Evolutionary conservation across 2,113 vertebrate genomes (phyloP), one percentile per base, ranked within the genome.

Genomic region (Lipotes vexillifer): DNA sequence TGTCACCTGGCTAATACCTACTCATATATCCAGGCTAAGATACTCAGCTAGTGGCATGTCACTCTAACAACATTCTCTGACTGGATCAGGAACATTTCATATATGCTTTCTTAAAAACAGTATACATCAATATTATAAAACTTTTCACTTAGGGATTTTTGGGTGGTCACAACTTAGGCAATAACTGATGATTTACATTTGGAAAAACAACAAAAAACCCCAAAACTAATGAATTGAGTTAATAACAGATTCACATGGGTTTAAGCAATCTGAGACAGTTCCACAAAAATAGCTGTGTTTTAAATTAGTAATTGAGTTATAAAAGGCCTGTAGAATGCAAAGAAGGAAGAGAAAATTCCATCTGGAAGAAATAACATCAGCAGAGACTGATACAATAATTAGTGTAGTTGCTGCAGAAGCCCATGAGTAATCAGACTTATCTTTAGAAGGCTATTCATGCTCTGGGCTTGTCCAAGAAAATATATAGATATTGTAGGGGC

Each of bases 251-350:
- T 87, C 27, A 31, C 1, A 14, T 44, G 63, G 31, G 33, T 15
- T 86, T 93, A 59, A 92, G 66, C 41, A 92, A 27, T 46, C 33
- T 93, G 33, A 72, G 36, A 89, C 31, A 6, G 0, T 81, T 81
- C 33, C 46, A 71, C 15, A 68, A 49, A 49, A 81, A 69, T 15
- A 91, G 0, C 12, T 49, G 2, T 49, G 75, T 18, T 80, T 29
- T 81, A 31, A 90, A n/a, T 72, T 66, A 87, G 1, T 63, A 33
- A 57, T 52, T 65, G 15, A 92, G 20, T 6, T 29, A 75, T 57
- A 1, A 9, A 88, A 96, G 13, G 0, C 2, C 61, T 31, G 7
- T 68, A 29, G 20, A 71, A 44, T 52, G 7, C 12, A 65, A 29
- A 96, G 36, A 78, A 5, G 14, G 25, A 88, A 80, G 41, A 82